Evolutionary conservation across 2,888 invertebrate species (phyloP), one percentile per base, ranked within the genome.

Genomic region (Phasia obesa): DNA sequence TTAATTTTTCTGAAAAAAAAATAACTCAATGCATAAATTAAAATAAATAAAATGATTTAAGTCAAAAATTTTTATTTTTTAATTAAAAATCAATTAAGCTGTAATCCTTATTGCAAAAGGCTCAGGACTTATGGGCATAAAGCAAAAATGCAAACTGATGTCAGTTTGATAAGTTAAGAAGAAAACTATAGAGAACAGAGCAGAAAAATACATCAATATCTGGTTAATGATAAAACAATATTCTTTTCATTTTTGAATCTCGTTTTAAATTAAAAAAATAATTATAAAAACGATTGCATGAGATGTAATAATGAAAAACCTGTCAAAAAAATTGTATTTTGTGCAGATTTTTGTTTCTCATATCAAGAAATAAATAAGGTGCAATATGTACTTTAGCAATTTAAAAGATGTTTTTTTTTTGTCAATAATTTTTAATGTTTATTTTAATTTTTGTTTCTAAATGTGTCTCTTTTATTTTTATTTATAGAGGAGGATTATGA

Each of bases 401-500:
- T n/a, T n/a, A n/a, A n/a, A n/a, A n/a, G n/a, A 35, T n/a, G n/a
- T 42, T 13, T 42, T 49, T 49, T 27, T 27, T 5, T 5, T 27
- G 3, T 27, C 27, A 27, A 5, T 27, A 6, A 42, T 42, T 38
- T 38, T 38, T 13, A 13, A 38, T 7, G 5, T 31, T n/a, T 31
- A 38, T 3, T 13, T 38, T 13, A 13, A 38, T 6, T 6, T 27
- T 3, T 3, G 27, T 5, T 3, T 4, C 9, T 17, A 5, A 38
- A 38, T 7, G 5, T 17, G n/a, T 75, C 23, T 47, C 0, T 49
- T 15, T 62, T 19, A 17, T 44, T 60, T n/a, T 53, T 60, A n/a
- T 86, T 93, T 94, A 87, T 94, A 96, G 97, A 98, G 94, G 97
- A 97, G 90, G 98, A 99, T 91, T 99, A 99, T 92, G 98, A 99